phyloP scores from a whole-genome alignment of 2,888 invertebrate species.

The Lasioglossum villosulum region DNA sequence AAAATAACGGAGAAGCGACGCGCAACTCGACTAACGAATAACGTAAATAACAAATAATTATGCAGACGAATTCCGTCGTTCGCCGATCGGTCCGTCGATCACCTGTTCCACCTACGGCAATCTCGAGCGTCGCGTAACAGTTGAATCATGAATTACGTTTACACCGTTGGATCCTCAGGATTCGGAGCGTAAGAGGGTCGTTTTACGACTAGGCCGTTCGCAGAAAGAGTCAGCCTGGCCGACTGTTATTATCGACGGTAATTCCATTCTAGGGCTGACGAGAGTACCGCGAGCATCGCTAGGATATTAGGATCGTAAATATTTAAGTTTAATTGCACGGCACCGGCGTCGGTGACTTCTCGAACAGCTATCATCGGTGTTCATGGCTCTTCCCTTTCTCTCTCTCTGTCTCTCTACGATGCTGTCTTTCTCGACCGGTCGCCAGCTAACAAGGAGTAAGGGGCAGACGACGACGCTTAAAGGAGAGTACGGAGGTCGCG shows the following conservation, averaged over 20 bases:
- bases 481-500: slow-evolving; percentile 64
- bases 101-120: background rate
- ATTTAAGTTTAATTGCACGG: slow-evolving; percentile 43
- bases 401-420: background rate
- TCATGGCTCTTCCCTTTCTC: slow-evolving; percentile 1
- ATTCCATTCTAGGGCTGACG: background rate
- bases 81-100: background rate
- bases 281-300: slow-evolving; percentile 4
- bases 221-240: background rate
- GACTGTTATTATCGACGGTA: background rate
- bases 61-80: background rate
- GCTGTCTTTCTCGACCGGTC: slow-evolving; percentile 10
- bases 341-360: slow-evolving; percentile 36
- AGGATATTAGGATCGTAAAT: slow-evolving; percentile 31
- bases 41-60: background rate
- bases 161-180: background rate
- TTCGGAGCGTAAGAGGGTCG: background rate
- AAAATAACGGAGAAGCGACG: background rate
- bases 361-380: slow-evolving; percentile 33
- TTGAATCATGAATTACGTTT: slow-evolving; percentile 26
- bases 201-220: slow-evolving; percentile 8
- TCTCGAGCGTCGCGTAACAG: slow-evolving; percentile 1
- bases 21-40: background rate
- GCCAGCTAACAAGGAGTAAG: slow-evolving; percentile 28
- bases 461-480: slow-evolving; percentile 13